Evolutionary conservation across 2,113 vertebrate species (phyloP), one percentile per base, ranked within the genome.

Genomic region (Chionis minor): DNA sequence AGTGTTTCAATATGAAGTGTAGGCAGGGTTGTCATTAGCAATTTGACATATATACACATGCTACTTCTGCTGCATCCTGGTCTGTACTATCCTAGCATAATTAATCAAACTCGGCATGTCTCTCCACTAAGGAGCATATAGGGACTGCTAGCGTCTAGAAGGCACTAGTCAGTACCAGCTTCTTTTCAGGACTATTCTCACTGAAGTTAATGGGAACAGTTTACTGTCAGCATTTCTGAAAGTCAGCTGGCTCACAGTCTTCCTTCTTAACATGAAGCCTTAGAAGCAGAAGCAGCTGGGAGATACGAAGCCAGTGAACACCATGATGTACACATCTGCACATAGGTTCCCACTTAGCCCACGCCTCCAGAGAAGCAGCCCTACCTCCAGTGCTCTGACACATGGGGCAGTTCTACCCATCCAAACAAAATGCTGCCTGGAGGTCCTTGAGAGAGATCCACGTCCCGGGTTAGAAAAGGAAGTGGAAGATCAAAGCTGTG

Each of bases 11-110:
- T 58, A 93, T 96, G 72, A 90, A 94, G 52, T 69, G 95, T 92
- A 91, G 92, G 92, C 85, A 95, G 86, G 71, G 72, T 54, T 94
- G 92, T 92, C 86, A 81, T 81, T 95, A 94, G 80, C 86, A 86
- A 79, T 92, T 90, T 95, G 91, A 86, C 62, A 91, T 83, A 67
- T 8, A 42, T 55, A 94, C 71, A 90, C 81, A 92, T 33, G 74
- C 70, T 93, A 42, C n/a, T 92, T 97, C 82, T 75, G 12, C 81
- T 92, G 82, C 66, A 91, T 55, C 74, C 73, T 88, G 55, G 45
- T 83, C 77, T 86, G 51, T 55, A 51, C 55, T 66, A 54, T 47
- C 55, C 55, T 58, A 92, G 49, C 63, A 88, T 58, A 86, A 66
- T 83, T 84, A 86, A 96, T 88, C 55, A 69, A 82, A 90, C 8